Base-by-base conservation (phyloP, 2,797 vertebrate genomes). In the Ficedula albicollis region DNA sequence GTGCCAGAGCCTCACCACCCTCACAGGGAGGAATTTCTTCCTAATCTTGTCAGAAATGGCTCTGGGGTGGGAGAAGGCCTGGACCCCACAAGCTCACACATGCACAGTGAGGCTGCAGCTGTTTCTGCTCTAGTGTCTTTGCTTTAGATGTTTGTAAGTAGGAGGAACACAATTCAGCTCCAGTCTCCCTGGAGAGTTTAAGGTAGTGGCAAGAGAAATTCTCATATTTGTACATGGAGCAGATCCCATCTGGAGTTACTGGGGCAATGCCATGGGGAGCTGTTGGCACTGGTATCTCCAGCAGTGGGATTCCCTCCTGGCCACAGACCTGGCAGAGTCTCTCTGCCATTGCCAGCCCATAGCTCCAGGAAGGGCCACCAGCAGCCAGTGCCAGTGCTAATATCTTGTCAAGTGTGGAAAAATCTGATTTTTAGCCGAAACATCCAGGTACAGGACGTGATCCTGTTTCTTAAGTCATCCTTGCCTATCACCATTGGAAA, bases 261-360 rank as follows among this genome's bases (percentile, higher is more conserved):
- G 5, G 29, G 78, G 48, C 26, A 44, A 23, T 2, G 6, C 51
- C n/a, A 17, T 2, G 3, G 55, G 15, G 21, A 82, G 54, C 63
- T 43, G 30, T 14, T 19, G 68, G 36, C 25, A 44, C 43, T 10
- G 59, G 15, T 6, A 1, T 80, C 38, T 59, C 38, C 66, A 25
- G 63, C 0, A 0, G 15, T 38, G 48, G 41, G 34, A 22, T 64
- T 39, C 38, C 19, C 23, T 44, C 19, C 67, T 41, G 32, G 16
- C 39, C 34, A 12, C 15, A 6, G 15, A 38, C 3, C 15, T 25
- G 49, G 23, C 52, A 26, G 41, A 43, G 43, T 26, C 23, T 27
- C 52, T 41, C 20, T n/a, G 67, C 72, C 5, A 0, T 9, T 29
- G 55, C 69, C 5, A 5, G 10, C 34, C 26, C 2, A 1, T 4